Conservation (phyloP, 1,140 invertebrate species). For the Penaeus indicus region DNA sequence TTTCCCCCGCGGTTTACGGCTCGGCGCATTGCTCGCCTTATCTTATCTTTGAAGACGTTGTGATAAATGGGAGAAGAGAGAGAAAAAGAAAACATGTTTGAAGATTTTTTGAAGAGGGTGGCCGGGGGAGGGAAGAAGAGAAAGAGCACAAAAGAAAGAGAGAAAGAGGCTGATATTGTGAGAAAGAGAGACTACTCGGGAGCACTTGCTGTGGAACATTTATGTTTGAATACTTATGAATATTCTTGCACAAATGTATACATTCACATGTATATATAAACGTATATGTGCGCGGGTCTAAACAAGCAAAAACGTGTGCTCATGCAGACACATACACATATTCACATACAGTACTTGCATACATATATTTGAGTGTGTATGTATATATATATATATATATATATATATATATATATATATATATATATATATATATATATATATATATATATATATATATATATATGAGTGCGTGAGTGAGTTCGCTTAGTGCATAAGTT, state of each 20-base stretch:
- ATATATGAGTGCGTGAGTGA: too few relatives aligned
- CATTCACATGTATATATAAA: too few relatives aligned
- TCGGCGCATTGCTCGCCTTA: too few relatives aligned
- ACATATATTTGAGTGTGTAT: constrained; percentile 22
- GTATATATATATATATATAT: constrained; percentile 17
- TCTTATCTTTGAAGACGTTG: too few relatives aligned
- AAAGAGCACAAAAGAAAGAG: not conserved
- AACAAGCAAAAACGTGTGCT: not conserved
- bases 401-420: not conserved
- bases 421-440: too few relatives aligned
- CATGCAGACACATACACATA: too few relatives aligned
- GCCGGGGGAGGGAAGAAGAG: not conserved
- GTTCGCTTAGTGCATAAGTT: too few relatives aligned
- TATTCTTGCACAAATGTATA: too few relatives aligned
- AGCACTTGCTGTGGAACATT: not conserved
- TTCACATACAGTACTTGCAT: not conserved
- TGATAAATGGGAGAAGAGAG: too few relatives aligned
- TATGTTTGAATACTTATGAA: not conserved
- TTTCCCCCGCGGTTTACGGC: too few relatives aligned
- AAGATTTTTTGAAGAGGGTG: not conserved
- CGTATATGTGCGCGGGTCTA: not conserved
- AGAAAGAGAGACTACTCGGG: not conserved
- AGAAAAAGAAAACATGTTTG: too few relatives aligned
- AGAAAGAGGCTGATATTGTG: constrained; percentile 2
- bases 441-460: too few relatives aligned